These are phyloP conservation scores for Leuciscus idus DNA, from an alignment of 2,113 vertebrate genomes.

Conservation along the genomic window DNA sequence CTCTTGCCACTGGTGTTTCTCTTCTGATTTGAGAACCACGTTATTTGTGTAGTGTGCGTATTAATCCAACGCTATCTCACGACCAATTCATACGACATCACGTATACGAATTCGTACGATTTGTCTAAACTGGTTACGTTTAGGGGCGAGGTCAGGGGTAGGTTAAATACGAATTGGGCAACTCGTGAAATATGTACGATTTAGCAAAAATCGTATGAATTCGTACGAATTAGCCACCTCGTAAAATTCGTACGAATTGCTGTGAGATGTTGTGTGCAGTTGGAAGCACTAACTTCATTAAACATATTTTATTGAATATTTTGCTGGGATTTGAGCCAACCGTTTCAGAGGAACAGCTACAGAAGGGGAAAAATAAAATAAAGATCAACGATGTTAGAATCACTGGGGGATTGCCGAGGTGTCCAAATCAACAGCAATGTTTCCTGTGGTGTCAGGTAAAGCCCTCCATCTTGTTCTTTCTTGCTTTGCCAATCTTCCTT, in stretches of 20 bases:
- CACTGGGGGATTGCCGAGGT: not conserved
- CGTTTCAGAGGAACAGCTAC: not conserved
- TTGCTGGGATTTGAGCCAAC: not conserved
- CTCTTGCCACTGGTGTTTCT: not conserved
- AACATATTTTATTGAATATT: not conserved
- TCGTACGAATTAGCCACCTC: too few species aligned
- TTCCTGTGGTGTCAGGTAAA: constrained; percentile 35
- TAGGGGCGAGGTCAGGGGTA: too few species aligned
- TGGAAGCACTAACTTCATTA: not conserved
- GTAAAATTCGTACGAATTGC: too few species aligned
- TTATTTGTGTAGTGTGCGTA: not conserved
- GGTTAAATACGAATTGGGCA: too few species aligned
- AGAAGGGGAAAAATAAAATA: not conserved
- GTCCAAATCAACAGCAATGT: not conserved
- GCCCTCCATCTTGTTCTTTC: not conserved
- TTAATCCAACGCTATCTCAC: not conserved
- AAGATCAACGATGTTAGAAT: not conserved
- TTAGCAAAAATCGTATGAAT: too few species aligned
- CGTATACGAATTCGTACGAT: too few species aligned
- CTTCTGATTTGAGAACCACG: not conserved
- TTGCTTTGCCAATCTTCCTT: constrained; percentile 7
- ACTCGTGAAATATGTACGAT: too few species aligned
- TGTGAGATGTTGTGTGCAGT: not conserved
- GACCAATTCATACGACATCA: too few species aligned
- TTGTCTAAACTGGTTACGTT: too few species aligned